Evolutionary conservation across 2,888 invertebrate genomes (phyloP).

Genomic region (Lamellibrachia columna): DNA sequence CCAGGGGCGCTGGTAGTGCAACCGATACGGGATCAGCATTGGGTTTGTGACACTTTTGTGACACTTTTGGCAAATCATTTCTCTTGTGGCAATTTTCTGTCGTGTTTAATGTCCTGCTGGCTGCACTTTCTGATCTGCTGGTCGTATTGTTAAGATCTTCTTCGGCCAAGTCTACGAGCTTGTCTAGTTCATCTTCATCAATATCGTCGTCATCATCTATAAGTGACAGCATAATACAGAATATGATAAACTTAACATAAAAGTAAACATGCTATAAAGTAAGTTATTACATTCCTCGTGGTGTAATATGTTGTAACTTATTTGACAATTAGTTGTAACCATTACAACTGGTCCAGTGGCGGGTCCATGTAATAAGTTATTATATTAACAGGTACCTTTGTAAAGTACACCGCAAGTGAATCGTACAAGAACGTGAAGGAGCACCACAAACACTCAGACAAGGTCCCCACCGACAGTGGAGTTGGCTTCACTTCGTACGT

Average conservation of each 20-base stretch:
- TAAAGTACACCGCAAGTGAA: too few relatives aligned
- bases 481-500: too few relatives aligned
- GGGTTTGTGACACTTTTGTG: background rate
- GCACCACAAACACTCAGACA: too few relatives aligned
- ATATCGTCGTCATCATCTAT: slow-evolving; percentile 26
- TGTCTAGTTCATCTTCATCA: slow-evolving; percentile 31
- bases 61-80: background rate
- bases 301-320: too few relatives aligned
- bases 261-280: too few relatives aligned
- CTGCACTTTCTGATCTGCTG: background rate
- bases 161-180: slow-evolving; percentile 26
- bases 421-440: too few relatives aligned
- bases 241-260: background rate
- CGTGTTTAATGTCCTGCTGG: background rate
- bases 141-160: slow-evolving; percentile 18
- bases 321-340: too few relatives aligned
- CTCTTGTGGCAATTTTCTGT: background rate
- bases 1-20: background rate
- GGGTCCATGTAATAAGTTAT: too few relatives aligned
- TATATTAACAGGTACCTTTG: too few relatives aligned
- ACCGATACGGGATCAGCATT: background rate
- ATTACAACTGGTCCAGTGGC: too few relatives aligned
- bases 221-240: background rate
- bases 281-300: too few relatives aligned
- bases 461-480: too few relatives aligned